These are phyloP conservation scores for Pediacus dermestoides DNA, from an alignment of 2,888 invertebrate genomes.

Conservation along the genomic window DNA sequence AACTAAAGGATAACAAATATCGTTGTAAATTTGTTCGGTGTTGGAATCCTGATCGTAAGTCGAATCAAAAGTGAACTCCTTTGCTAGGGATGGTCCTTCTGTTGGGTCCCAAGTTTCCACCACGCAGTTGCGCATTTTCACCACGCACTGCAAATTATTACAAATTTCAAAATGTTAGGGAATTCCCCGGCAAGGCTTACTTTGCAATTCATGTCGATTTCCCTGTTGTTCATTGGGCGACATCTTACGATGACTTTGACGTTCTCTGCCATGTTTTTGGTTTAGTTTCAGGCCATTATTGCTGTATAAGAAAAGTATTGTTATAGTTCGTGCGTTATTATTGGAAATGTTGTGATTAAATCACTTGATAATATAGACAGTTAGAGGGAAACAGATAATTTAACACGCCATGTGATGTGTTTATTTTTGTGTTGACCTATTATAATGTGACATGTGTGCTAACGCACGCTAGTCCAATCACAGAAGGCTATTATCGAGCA, in stretches of 20 bases:
- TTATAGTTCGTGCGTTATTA: too few species aligned
- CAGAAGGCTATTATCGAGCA: too few species aligned
- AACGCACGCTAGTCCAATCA: too few species aligned
- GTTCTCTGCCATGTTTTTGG: constrained; percentile 54
- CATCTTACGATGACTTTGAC: constrained; percentile 83
- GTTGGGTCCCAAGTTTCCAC: constrained; percentile 63
- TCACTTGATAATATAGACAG: too few species aligned
- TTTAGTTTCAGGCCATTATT: constrained; percentile 18
- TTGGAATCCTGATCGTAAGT: constrained; percentile 72
- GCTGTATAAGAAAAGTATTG: too few species aligned
- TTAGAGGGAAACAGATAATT: too few species aligned
- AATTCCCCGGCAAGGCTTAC: constrained; percentile 42
- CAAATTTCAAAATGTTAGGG: constrained; percentile 3
- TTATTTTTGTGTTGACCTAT: too few species aligned
- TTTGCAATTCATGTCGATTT: constrained; percentile 65
- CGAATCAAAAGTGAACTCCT: constrained; percentile 80
- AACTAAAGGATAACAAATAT: constrained; percentile 77
- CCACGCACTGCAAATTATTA: constrained; percentile 55
- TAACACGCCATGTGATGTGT: too few species aligned
- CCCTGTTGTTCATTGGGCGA: constrained; percentile 79
- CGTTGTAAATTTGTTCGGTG: constrained; percentile 85
- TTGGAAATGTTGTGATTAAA: too few species aligned
- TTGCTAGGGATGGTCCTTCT: constrained; percentile 59
- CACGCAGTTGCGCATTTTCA: constrained; percentile 61
- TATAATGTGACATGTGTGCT: too few species aligned